These are phyloP conservation scores for Yasuhikotakia modesta DNA, from an alignment of 2,797 vertebrate genomes.

Conservation along the genomic window DNA sequence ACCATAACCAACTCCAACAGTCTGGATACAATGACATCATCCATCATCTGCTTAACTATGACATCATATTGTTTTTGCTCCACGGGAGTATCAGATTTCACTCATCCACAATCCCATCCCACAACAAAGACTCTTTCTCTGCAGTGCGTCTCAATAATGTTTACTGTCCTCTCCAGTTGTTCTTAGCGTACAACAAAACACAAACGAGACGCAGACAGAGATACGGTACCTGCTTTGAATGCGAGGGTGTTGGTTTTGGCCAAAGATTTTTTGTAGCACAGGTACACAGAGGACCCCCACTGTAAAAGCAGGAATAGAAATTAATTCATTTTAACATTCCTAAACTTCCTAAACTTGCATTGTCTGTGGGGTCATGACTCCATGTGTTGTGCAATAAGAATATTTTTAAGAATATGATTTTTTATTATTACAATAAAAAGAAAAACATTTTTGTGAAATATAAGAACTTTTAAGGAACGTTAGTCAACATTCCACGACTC, in stretches of 20 bases:
- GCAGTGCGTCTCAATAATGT: background rate
- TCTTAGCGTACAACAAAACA: slow-evolving; percentile 21
- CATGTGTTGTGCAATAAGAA: too few relatives aligned
- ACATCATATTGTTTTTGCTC: slow-evolving; percentile 30
- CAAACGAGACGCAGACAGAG: background rate
- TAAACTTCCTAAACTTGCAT: too few relatives aligned
- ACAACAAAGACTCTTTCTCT: slow-evolving; percentile 3
- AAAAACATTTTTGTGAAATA: too few relatives aligned
- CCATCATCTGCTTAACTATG: slow-evolving; percentile 32
- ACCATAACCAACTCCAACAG: too few relatives aligned
- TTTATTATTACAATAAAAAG: too few relatives aligned
- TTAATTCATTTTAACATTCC: slow-evolving; percentile 1
- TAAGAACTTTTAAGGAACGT: too few relatives aligned
- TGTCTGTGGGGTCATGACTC: too few relatives aligned
- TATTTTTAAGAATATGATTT: too few relatives aligned
- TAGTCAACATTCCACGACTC: too few relatives aligned
- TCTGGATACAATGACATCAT: slow-evolving; percentile 23
- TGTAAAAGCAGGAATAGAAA: slow-evolving; percentile 61
- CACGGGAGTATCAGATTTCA: slow-evolving; percentile 43
- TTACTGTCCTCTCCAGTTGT: background rate
- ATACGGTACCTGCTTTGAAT: slow-evolving; percentile 77
- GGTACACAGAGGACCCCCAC: slow-evolving; percentile 96
- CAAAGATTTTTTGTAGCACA: slow-evolving; percentile 98
- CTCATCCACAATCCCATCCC: slow-evolving; percentile 6
- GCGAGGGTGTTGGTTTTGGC: slow-evolving; percentile 95